Conservation (phyloP, 2,113 vertebrate genomes). For the Dasypus novemcinctus region DNA sequence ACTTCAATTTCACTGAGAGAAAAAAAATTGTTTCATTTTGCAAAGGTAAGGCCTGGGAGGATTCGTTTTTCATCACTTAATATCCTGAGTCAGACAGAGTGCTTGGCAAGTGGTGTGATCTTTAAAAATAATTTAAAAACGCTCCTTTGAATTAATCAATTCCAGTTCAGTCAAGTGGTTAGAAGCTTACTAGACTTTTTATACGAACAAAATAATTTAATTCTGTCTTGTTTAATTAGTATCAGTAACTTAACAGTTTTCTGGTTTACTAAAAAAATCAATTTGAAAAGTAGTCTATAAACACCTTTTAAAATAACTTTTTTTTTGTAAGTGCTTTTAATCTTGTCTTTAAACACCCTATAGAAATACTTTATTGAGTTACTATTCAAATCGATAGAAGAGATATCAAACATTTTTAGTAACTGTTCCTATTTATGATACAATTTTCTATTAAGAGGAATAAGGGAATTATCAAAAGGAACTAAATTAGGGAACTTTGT, state of each 20-base stretch:
- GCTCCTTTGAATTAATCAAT: conserved; percentile 34
- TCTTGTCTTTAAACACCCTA: not conserved
- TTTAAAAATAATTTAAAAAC: not conserved
- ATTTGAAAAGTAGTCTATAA: conserved; percentile 8
- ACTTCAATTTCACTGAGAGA: conserved; percentile 11
- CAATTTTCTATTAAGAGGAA: not conserved
- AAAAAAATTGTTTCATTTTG: conserved; percentile 44
- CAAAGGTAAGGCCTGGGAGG: not conserved
- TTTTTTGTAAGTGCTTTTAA: too few species aligned
- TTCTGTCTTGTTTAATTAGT: conserved; percentile 68
- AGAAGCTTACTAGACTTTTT: not conserved
- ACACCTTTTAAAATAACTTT: not conserved
- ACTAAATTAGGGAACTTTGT: not conserved
- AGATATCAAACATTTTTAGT: not conserved
- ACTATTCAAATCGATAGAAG: not conserved
- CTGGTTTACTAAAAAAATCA: not conserved
- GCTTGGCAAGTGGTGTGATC: conserved; percentile 61
- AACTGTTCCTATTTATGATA: not conserved
- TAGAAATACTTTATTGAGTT: not conserved
- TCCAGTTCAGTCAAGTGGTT: conserved; percentile 38
- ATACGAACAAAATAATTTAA: conserved; percentile 34
- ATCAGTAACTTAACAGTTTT: conserved; percentile 17
- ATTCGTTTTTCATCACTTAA: conserved; percentile 20
- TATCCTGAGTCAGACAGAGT: conserved; percentile 44
- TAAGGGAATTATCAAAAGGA: conserved; percentile 34